Evolutionary conservation across 2,113 vertebrate genomes (phyloP).

Genomic region (Aspidoscelis tigris): DNA sequence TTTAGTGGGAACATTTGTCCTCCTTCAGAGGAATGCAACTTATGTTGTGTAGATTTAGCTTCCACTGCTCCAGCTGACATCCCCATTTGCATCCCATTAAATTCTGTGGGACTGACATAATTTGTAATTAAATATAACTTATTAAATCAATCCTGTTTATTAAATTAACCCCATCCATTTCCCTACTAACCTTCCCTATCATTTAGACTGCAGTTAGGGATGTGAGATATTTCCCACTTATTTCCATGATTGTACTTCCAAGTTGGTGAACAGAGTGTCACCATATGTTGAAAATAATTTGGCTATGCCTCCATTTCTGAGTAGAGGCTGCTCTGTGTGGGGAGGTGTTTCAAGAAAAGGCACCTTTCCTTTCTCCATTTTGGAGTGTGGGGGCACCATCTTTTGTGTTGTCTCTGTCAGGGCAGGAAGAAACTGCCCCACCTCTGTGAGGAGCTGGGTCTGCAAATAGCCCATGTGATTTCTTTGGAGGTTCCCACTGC

Average conservation of each 20-base stretch:
- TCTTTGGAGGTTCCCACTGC: too few relatives aligned
- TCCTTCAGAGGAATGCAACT: conserved; percentile 1
- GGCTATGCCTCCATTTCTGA: too few relatives aligned
- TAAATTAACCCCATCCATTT: not conserved
- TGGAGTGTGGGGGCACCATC: too few relatives aligned
- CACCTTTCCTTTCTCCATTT: too few relatives aligned
- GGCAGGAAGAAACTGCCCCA: too few relatives aligned
- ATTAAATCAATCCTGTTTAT: not conserved
- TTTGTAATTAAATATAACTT: not conserved
- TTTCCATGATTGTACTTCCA: not conserved
- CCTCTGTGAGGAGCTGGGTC: too few relatives aligned
- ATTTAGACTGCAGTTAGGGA: not conserved
- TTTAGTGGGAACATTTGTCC: not conserved
- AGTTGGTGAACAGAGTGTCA: not conserved
- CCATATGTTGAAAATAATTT: not conserved
- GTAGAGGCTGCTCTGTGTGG: too few relatives aligned
- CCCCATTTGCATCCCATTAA: not conserved
- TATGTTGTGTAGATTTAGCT: not conserved
- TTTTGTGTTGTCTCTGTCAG: too few relatives aligned
- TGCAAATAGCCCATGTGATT: too few relatives aligned
- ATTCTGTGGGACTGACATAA: not conserved
- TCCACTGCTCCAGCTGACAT: not conserved
- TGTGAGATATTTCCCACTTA: not conserved
- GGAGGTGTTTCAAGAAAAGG: too few relatives aligned
- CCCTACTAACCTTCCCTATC: not conserved